A percentile compares a stretch with the other conserved stretches of the same genome.
Evolutionary conservation across 1,140 invertebrate species (phyloP).

Genomic region (Holotrichia oblita): DNA sequence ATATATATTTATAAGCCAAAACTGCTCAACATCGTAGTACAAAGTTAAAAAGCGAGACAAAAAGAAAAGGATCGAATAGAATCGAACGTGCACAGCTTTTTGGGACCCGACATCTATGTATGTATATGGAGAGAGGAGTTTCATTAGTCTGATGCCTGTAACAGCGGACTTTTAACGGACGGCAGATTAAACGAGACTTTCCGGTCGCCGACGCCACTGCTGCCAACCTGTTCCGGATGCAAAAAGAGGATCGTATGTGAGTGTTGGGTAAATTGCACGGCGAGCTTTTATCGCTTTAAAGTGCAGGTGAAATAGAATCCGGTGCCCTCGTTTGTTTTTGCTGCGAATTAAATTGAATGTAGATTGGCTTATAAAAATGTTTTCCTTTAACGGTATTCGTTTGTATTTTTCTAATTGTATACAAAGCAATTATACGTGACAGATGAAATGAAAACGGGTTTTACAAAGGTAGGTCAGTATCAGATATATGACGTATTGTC

Average conservation of each 20-base stretch:
- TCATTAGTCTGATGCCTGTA: slow-evolving; percentile 40
- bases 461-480: no score
- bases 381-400: background rate
- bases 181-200: slow-evolving; percentile 41
- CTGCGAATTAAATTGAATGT: background rate
- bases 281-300: background rate
- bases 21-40: no score
- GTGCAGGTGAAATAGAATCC: background rate
- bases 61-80: background rate
- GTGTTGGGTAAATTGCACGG: background rate
- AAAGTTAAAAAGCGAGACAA: no score
- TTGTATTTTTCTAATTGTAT: no score
- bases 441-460: no score
- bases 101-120: slow-evolving; percentile 15
- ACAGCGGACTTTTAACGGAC: slow-evolving; percentile 43
- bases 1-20: no score
- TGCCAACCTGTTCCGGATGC: background rate
- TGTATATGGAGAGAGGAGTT: slow-evolving; percentile 20
- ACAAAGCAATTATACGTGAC: no score
- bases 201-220: slow-evolving; percentile 5
- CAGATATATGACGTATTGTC: no score
- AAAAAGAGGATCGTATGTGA: background rate
- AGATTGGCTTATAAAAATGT: slow-evolving; percentile 5
- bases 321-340: background rate
- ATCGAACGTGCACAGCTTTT: background rate